These are phyloP conservation scores for Notothenia coriiceps DNA, from an alignment of 2,113 vertebrate genomes.

Conservation along the genomic window DNA sequence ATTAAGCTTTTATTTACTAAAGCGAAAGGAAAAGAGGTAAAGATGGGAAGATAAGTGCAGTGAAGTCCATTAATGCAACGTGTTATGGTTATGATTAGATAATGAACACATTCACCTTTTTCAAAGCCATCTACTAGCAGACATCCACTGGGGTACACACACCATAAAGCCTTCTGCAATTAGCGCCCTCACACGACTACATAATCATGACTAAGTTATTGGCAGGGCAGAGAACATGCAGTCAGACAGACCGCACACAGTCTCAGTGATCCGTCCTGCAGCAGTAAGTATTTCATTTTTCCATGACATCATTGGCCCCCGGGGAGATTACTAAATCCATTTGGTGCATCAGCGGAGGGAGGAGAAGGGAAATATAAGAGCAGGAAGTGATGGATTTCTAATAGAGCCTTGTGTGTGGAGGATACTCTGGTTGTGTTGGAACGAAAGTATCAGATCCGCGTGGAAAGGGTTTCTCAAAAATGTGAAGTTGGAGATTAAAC, in stretches of 20 bases:
- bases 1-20: too few species aligned
- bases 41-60: neutral
- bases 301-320: constrained; percentile 59
- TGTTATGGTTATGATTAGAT: constrained; percentile 46
- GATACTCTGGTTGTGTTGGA: too few species aligned
- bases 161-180: constrained; percentile 50
- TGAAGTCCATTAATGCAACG: constrained; percentile 12
- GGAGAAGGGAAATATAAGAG: constrained; percentile 5
- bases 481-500: too few species aligned
- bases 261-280: constrained; percentile 9
- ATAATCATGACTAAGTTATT: constrained; percentile 56
- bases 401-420: neutral
- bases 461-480: too few species aligned
- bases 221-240: constrained; percentile 36
- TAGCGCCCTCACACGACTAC: constrained; percentile 38
- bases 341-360: constrained; percentile 3
- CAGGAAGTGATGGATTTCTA: constrained; percentile 20
- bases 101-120: constrained; percentile 45
- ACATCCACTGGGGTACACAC: neutral
- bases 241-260: neutral
- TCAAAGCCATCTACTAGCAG: constrained; percentile 18
- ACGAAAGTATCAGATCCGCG: too few species aligned
- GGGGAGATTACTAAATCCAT: constrained; percentile 25
- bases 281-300: constrained; percentile 56
- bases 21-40: neutral